Conservation (phyloP, 2,888 invertebrate genomes). For the Stegana nigrithorax region DNA sequence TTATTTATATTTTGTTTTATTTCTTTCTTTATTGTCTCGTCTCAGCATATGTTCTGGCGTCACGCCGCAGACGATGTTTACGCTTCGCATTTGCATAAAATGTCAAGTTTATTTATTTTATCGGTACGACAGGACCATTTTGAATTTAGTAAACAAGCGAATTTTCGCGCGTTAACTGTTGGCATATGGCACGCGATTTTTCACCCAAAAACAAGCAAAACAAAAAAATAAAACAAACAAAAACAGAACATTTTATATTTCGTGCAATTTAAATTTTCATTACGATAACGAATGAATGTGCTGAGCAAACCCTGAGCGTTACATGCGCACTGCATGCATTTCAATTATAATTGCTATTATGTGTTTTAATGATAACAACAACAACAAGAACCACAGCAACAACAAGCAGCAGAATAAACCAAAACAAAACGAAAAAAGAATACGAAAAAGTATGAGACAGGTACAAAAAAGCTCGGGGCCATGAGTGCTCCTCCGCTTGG, state of each 20-base stretch:
- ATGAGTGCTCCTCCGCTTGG: too few species aligned
- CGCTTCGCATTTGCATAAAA: slow-evolving; percentile 50
- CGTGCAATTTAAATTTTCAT: slow-evolving; percentile 38
- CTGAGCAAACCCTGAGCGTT: not conserved
- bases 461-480: too few species aligned
- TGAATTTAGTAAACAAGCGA: not conserved
- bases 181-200: slow-evolving; percentile 35
- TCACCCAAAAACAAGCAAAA: too few species aligned
- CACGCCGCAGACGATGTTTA: not conserved
- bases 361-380: not conserved
- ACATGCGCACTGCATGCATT: not conserved
- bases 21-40: too few species aligned
- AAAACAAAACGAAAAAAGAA: too few species aligned
- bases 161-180: slow-evolving; percentile 33
- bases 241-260: not conserved
- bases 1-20: too few species aligned
- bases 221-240: too few species aligned
- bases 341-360: slow-evolving; percentile 14
- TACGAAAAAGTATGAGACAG: too few species aligned
- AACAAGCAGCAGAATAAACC: too few species aligned
- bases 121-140: slow-evolving; percentile 27
- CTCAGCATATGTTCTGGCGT: too few species aligned
- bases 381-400: not conserved
- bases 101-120: slow-evolving; percentile 58
- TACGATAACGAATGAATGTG: slow-evolving; percentile 21